Percentiles rank a stretch among this genome's conserved stretches.
phyloP scores from a whole-genome alignment of 2,113 vertebrate species.

The Burhinus bistriatus region DNA sequence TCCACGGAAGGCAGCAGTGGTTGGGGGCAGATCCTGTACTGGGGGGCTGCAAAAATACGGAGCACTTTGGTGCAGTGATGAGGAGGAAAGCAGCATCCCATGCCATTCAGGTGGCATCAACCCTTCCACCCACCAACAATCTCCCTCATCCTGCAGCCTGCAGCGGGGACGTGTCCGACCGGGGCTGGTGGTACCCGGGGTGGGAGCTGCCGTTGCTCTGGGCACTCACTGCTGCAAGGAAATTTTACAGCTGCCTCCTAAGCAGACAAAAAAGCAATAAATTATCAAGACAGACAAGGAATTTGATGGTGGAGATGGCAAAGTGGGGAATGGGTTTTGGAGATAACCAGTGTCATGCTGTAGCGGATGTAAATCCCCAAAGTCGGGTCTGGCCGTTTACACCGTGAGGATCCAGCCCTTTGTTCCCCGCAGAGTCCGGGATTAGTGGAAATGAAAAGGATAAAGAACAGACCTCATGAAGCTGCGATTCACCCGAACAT shows the following conservation, averaged over 20 bases:
- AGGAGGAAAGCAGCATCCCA: background rate
- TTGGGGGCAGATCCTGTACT: background rate
- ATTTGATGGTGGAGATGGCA: background rate
- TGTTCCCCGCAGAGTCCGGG: conserved; percentile 29
- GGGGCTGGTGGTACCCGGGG: background rate
- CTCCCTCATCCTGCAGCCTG: rapidly evolving
- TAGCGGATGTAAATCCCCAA: background rate
- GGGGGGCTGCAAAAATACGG: background rate
- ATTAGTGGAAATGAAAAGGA: conserved; percentile 59
- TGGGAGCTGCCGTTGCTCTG: background rate
- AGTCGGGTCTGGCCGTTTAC: background rate
- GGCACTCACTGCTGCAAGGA: background rate
- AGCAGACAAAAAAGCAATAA: background rate
- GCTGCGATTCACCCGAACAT: conserved; percentile 42
- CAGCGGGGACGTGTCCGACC: rapidly evolving
- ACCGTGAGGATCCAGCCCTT: conserved; percentile 48
- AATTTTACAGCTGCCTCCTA: background rate
- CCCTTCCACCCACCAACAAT: background rate
- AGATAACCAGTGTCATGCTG: conserved; percentile 12
- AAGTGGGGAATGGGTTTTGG: background rate
- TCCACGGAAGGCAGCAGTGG: background rate
- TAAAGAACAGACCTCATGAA: conserved; percentile 63
- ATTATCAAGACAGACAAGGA: background rate
- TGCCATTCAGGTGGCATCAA: background rate
- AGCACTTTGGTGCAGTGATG: background rate